Conservation (phyloP, 1,140 invertebrate genomes). For the Diabrotica virgifera region DNA sequence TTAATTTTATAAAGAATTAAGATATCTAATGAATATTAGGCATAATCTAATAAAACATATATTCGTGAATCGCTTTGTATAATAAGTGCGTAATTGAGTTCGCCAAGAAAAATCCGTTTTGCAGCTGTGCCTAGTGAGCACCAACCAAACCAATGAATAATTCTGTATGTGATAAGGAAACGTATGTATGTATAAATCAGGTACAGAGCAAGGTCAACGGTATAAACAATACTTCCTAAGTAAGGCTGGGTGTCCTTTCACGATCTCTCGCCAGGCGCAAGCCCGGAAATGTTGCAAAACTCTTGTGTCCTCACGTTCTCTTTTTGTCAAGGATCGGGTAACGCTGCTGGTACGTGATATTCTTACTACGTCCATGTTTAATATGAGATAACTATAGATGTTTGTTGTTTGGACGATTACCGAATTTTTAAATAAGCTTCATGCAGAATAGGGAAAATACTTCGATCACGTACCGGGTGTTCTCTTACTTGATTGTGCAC, state of each 20-base stretch:
- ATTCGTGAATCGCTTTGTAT: too few relatives aligned
- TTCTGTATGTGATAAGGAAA: not conserved
- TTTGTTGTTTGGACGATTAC: not conserved
- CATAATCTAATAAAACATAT: too few relatives aligned
- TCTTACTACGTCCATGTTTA: not conserved
- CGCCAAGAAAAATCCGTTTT: too few relatives aligned
- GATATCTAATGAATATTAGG: too few relatives aligned
- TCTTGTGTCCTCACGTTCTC: conserved; percentile 31
- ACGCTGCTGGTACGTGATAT: not conserved
- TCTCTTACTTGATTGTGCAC: not conserved
- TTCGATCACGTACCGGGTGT: not conserved
- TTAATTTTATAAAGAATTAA: too few relatives aligned
- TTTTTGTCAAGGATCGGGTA: conserved; percentile 35
- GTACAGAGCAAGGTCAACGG: conserved; percentile 31
- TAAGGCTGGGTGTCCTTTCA: conserved; percentile 42
- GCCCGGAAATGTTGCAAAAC: conserved; percentile 21
- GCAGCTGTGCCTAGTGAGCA: too few relatives aligned
- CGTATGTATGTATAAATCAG: conserved; percentile 25
- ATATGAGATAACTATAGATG: not conserved
- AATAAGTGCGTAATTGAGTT: too few relatives aligned
- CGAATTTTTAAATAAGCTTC: not conserved
- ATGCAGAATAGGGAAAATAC: not conserved
- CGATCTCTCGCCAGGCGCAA: conserved; percentile 28
- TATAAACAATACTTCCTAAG: conserved; percentile 37
- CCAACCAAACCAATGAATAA: not conserved